These are phyloP conservation scores for Sympetrum striolatum DNA, from an alignment of 2,888 invertebrate genomes.

Conservation along the genomic window DNA sequence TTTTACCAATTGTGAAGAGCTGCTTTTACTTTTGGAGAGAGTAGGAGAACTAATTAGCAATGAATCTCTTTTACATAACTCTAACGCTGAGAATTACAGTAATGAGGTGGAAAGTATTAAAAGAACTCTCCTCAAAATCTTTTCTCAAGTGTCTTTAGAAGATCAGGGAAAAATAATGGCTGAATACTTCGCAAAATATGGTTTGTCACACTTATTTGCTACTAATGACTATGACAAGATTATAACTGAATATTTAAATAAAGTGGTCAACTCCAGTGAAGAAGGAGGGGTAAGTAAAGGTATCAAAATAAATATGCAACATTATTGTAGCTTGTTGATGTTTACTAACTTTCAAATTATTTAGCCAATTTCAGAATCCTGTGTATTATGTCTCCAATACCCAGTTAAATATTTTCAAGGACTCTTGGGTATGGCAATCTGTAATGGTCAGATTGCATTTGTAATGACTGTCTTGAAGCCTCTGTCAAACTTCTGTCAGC, in stretches of 20 bases:
- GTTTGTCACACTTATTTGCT: not conserved
- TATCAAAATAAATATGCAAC: not conserved
- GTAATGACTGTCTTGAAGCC: not conserved
- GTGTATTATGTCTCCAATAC: not conserved
- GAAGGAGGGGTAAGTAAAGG: not conserved
- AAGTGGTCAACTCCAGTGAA: not conserved
- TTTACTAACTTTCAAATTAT: not conserved
- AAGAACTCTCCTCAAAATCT: not conserved
- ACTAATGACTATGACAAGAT: not conserved
- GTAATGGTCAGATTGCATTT: constrained; percentile 2
- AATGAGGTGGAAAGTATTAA: not conserved
- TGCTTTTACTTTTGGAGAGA: not conserved
- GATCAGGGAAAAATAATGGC: constrained; percentile 3
- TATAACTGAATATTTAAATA: not conserved
- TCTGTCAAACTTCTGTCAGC: not conserved
- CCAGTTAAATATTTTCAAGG: not conserved
- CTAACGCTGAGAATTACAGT: not conserved
- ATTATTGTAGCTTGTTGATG: not conserved
- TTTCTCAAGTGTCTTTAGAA: not conserved
- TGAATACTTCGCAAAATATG: not conserved
- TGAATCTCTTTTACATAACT: not conserved
- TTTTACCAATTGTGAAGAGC: not conserved
- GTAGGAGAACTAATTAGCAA: not conserved
- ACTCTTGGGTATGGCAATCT: not conserved
- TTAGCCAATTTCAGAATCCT: not conserved